Base-by-base conservation (phyloP, 2,888 invertebrate genomes). In the Rutpela maculata region DNA sequence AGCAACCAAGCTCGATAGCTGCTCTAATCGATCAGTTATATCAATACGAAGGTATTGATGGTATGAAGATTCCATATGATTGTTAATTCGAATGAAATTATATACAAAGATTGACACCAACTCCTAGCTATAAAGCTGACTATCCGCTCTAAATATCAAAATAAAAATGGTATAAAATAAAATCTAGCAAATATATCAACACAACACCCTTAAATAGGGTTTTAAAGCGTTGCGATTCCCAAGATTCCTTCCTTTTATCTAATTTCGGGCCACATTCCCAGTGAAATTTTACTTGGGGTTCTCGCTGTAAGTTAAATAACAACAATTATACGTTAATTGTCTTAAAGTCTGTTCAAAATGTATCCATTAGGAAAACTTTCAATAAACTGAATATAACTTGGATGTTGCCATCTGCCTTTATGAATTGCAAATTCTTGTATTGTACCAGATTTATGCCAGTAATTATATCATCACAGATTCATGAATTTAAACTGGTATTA, bases 331-430 rank as follows among this genome's bases (percentile, higher is more conserved):
- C 38, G 56, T 18, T 56, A 62, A 69, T 70, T 75, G 67, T 65
- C 22, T 59, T 57, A 74, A 65, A 65, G 57, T 22, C 35, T 22
- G 22, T 17, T 43, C 19, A 59, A 56, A 74, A 66, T 74, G 74
- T 74, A 74, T 66, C 74, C 56, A 74, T 65, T 74, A 74, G 31
- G 22, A 50, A 74, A 74, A 74, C 55, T 74, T 74, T 74, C 74
- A 59, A 74, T 74, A 59, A 65, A 74, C 57, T 65, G 11, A 50
- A 66, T 66, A 65, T 19, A 66, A 74, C 66, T 66, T 66, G 50
- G 56, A 57, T 57, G 74, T 59, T 74, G 59, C 62, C 57, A 22
- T 74, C 63, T 22, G 59, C 55, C 65, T 59, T 74, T 66, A 74
- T 67, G 74, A 67, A 65, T 67, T 65, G 74, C 57, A 43, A 74